Base-by-base conservation (phyloP, 2,888 invertebrate species). In the Drosophila aldrichi region DNA sequence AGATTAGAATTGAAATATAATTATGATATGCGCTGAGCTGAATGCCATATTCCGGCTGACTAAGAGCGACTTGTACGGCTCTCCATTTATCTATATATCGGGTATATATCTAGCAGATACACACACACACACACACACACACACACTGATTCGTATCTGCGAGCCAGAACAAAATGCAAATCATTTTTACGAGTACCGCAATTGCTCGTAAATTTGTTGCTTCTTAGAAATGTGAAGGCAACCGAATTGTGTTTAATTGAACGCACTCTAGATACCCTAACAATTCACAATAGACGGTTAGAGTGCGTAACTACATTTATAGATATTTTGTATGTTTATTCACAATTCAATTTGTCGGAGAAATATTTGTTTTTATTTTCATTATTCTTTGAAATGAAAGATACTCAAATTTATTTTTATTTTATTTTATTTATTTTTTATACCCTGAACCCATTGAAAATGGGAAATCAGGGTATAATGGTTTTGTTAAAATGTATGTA, bases 181-280 rank as follows among this genome's bases (percentile, higher is more conserved):
- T 76, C 64, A 76, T 67, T 76, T 76, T 76, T 76, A 76, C 61
- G 76, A 68, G 41, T 38, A 41, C 52, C 65, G 59, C 75, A 70
- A 60, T 58, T 67, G 52, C 57, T 65, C 38, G 41, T 66, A 67
- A 71, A 64, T 60, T 59, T 44, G n/a, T 44, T 34, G 43, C 57
- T 48, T 58, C 60, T 70, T 65, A 18, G 49, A 54, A 46, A 16
- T 32, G 16, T 7, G 49, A 20, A 52, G 36, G 44, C 51, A 46
- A 34, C n/a, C n/a, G 20, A 10, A n/a, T 22, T 29, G 10, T 8
- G n/a, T 1, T 10, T 7, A 18, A 57, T 22, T 63, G 56, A 63
- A 46, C 56, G 46, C 56, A 63, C 29, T 49, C 2, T 22, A 20
- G 32, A 55, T 61, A 66, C 66, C 54, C 66, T 58, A 44, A 44